Conservation (phyloP, 2,113 vertebrate genomes). For the Athene cunicularia region DNA sequence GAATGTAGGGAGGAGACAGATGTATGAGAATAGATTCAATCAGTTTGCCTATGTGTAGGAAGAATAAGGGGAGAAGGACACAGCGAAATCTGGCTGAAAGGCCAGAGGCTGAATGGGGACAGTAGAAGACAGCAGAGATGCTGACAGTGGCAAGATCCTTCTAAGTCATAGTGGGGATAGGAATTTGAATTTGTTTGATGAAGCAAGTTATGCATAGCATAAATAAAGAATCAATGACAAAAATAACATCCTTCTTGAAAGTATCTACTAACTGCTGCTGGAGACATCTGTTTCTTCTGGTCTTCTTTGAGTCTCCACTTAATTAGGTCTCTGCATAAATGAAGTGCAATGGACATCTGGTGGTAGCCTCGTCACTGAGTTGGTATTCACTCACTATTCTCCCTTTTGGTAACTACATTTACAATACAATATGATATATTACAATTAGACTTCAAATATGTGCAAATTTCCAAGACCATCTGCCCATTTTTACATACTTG, state of each 20-base stretch:
- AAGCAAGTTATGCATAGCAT: not conserved
- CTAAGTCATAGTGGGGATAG: not conserved
- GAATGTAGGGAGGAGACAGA: not conserved
- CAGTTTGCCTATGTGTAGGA: not conserved
- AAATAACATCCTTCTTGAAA: not conserved
- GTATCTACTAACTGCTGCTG: not conserved
- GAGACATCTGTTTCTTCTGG: not conserved
- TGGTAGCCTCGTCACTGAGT: not conserved
- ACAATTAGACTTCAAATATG: not conserved
- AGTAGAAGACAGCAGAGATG: not conserved
- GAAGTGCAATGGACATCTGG: not conserved
- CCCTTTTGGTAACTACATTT: not conserved
- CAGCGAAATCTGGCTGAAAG: not conserved
- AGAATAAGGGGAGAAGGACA: not conserved
- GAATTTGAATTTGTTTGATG: not conserved
- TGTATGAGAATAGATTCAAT: not conserved
- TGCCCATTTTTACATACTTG: not conserved
- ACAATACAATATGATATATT: not conserved
- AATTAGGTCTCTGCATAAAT: not conserved
- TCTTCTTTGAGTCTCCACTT: not conserved
- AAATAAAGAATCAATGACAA: not conserved
- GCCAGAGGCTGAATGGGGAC: not conserved
- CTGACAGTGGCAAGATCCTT: not conserved
- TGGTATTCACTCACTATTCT: not conserved
- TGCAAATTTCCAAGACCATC: not conserved